Base-by-base conservation (phyloP, 2,888 invertebrate genomes). In the Nomada flava region DNA sequence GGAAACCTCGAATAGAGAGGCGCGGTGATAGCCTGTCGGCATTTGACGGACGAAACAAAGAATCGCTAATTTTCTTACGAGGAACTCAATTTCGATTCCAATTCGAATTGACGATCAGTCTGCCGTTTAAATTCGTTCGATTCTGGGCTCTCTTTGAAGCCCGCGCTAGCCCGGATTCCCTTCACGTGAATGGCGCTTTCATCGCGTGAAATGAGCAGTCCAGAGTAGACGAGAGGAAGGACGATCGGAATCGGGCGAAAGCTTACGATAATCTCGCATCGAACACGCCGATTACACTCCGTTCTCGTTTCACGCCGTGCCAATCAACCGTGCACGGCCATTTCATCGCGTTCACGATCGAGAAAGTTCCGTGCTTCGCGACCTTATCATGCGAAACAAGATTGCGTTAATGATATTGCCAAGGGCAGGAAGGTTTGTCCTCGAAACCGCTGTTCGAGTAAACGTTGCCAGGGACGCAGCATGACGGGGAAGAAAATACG, bases 21-120 rank as follows among this genome's bases (percentile, higher is more conserved):
- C 13, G 18, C 44, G 11, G 15, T 29, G 63, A 11, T 15, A 26
- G 20, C 26, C n/a, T 50, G 18, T 2, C 29, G 29, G 5, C 72
- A 60, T 69, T 62, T 65, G 69, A 73, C 80, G 60, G 23, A 2
- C 44, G 65, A 50, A 62, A 26, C 76, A 47, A 18, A 20, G 76
- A 72, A 53, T 64, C 84, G 79, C 83, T 83, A 84, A 83, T 80
- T 79, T 76, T 79, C 76, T 73, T 84, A 79, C 73, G 53, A 55
- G 67, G 52, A 55, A 70, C 79, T 79, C 83, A 53, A 83, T 83
- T 79, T 79, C 83, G 76, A 82, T 81, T 82, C 64, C 68, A 26
- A 72, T 75, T 65, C 76, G 69, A 71, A 59, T 69, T 50, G 36
- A 4, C 71, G 74, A 59, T 26, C 63, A 42, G 82, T 82, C 82